Percentiles rank a stretch among this genome's conserved stretches.
Conservation (phyloP, 2,113 vertebrate genomes). For the Dolichotis patagonum region DNA sequence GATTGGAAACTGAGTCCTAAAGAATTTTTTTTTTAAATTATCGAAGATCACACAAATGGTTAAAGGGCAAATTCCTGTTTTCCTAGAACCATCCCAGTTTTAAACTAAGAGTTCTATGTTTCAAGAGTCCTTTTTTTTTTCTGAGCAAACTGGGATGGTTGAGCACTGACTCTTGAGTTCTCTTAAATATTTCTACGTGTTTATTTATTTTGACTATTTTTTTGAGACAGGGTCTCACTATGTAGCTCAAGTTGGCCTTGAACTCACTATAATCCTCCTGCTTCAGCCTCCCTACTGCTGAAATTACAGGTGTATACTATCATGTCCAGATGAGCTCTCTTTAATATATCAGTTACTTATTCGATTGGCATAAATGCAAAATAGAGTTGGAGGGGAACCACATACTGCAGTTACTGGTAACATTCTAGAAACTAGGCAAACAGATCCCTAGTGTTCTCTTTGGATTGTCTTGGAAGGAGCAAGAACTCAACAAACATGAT, state of each 20-base stretch:
- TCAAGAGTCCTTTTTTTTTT: not conserved
- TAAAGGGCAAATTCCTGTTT: conserved; percentile 1
- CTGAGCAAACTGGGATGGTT: not conserved
- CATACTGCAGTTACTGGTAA: not conserved
- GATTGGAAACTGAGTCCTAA: conserved; percentile 10
- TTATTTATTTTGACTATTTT: not conserved
- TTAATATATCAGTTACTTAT: not conserved
- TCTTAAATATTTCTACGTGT: not conserved
- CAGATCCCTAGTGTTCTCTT: not conserved
- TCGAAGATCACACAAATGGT: not conserved
- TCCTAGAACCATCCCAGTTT: not conserved
- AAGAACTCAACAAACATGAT: not conserved
- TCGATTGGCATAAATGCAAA: not conserved
- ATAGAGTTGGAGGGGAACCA: not conserved
- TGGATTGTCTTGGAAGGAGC: not conserved
- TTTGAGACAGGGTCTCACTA: not conserved
- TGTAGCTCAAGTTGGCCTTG: not conserved
- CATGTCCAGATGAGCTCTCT: not conserved
- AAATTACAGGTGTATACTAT: not conserved
- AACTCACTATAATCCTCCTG: not conserved
- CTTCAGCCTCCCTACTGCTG: not conserved
- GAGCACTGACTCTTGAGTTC: not conserved
- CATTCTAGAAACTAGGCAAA: not conserved
- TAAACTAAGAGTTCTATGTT: not conserved
- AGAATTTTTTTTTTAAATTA: not conserved